Base-by-base conservation (phyloP, 2,113 vertebrate genomes). In the Muntiacus reevesi region DNA sequence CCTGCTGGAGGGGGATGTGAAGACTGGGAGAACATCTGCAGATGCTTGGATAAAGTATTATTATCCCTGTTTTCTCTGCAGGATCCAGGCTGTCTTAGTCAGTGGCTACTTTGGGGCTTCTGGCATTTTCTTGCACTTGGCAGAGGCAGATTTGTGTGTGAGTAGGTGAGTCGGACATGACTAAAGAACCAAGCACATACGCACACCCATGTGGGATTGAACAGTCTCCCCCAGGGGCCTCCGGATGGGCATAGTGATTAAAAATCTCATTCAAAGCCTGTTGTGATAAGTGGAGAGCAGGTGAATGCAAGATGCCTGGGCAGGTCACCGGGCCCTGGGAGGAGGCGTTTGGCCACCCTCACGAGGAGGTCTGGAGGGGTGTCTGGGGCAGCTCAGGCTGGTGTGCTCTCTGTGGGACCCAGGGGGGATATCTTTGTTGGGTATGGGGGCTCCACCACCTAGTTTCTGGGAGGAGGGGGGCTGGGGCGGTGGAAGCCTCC, bases 241-340 rank as follows among this genome's bases (percentile, higher is more conserved):
- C 40, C 12, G 74, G 40, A n/a, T 10, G 28, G 52, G n/a, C 21
- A 21, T 33, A 1, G 17, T 19, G 59, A 2, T 40, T 9, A 10
- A 25, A 33, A 43, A 19, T 8, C 28, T n/a, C 19, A 0, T 17
- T 62, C 3, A 40, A 33, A 55, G 0, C 1, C 3, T 2, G 2
- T 17, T 50, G 33, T 23, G 19, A 15, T 6, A 91, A 60, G 25
- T 0, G 6, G 43, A 3, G 16, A 25, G 27, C 6, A 6, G 3
- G 4, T 2, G 2, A 8, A 7, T 14, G 6, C 1, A 28, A 30
- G 47, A 4, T 7, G 0, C 1, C 1, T 0, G 23, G 17, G 4
- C 3, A 13, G 1, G 13, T 6, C 21, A 11, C 55, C 0, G 6
- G 9, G 16, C 57, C 28, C 6, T 25, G 25, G 16, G 23, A 1